Percentiles rank a stretch among this genome's conserved stretches.
Evolutionary conservation across 2,113 vertebrate species (phyloP).

Genomic region (Shinisaurus crocodilurus): DNA sequence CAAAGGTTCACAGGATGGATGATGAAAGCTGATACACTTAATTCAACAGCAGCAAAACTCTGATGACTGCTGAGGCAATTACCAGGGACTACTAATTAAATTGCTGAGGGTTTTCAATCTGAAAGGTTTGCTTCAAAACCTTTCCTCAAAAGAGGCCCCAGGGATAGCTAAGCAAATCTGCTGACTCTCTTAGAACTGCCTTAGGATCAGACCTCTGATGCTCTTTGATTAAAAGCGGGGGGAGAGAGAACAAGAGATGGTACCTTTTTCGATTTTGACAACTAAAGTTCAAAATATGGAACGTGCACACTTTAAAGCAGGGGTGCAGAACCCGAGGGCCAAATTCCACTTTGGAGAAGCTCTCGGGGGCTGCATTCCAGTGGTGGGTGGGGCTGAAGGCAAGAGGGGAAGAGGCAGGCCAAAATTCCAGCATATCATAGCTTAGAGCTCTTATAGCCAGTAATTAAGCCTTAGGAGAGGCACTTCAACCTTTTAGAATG

Average conservation of each 20-base stretch:
- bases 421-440: too few relatives aligned
- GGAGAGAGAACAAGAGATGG: neutral
- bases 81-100: slow-evolving; percentile 41
- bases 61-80: slow-evolving; percentile 4
- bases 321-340: neutral
- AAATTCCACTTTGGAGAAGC: too few relatives aligned
- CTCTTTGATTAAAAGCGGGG: neutral
- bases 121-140: slow-evolving; percentile 10
- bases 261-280: neutral
- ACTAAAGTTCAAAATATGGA: neutral
- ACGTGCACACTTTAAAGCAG: neutral
- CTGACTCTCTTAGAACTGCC: neutral
- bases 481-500: too few relatives aligned
- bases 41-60: slow-evolving; percentile 27
- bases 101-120: slow-evolving; percentile 11
- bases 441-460: too few relatives aligned
- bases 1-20: fast-evolving
- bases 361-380: too few relatives aligned
- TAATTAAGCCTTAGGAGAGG: too few relatives aligned
- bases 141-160: fast-evolving
- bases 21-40: neutral
- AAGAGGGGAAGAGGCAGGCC: too few relatives aligned
- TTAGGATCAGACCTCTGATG: neutral
- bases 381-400: too few relatives aligned
- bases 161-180: neutral